Percentiles rank a stretch among this genome's conserved stretches.
phyloP scores from a whole-genome alignment of 1,140 invertebrate species.

The Caerostris extrusa region DNA sequence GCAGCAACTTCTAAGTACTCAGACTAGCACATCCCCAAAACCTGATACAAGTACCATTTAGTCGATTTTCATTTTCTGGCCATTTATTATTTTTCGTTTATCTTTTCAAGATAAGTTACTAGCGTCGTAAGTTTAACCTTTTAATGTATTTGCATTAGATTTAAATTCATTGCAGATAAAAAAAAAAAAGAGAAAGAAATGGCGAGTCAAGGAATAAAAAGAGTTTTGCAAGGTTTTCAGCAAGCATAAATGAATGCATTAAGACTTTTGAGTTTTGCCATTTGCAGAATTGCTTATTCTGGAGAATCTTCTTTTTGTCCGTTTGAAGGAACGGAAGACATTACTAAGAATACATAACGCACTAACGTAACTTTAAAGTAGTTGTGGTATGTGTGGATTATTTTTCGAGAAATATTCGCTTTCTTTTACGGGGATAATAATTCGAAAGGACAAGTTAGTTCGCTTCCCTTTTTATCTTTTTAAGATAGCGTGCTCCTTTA shows the following conservation, averaged over 20 bases:
- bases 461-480: too few species aligned
- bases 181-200: neutral
- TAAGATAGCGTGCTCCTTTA: too few species aligned
- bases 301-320: neutral
- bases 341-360: neutral
- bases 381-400: too few species aligned
- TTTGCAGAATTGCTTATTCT: neutral
- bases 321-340: neutral
- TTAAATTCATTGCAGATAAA: neutral
- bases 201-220: neutral
- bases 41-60: neutral
- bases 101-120: neutral
- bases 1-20: neutral
- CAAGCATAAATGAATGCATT: slow-evolving; percentile 13
- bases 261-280: neutral
- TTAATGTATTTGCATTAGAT: slow-evolving; percentile 29
- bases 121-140: neutral
- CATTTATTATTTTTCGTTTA: neutral
- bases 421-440: too few species aligned
- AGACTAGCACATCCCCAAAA: neutral
- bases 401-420: too few species aligned
- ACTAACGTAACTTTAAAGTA: too few species aligned
- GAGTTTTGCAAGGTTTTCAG: neutral
- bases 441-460: too few species aligned
- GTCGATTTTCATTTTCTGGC: neutral